Conservation (phyloP, 2,888 invertebrate species). For the Phrixothrix hirtus region DNA sequence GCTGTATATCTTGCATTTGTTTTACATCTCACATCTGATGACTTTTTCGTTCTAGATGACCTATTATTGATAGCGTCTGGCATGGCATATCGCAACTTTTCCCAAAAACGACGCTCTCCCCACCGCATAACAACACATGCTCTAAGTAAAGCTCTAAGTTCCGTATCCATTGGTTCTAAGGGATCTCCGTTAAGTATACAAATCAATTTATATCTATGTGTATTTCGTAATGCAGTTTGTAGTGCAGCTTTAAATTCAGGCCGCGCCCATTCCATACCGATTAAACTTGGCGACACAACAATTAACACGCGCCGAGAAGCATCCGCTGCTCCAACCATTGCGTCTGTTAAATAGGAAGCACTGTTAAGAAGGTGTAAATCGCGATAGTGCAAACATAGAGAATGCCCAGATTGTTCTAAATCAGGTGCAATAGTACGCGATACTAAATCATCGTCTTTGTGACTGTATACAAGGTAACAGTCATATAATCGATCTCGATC, state of each 20-base stretch:
- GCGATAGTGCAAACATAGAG: slow-evolving; percentile 71
- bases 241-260: slow-evolving; percentile 81
- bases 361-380: slow-evolving; percentile 64
- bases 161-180: slow-evolving; percentile 72
- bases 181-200: slow-evolving; percentile 70
- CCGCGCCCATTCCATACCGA: slow-evolving; percentile 81
- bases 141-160: slow-evolving; percentile 72
- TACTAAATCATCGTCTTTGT: slow-evolving; percentile 75
- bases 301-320: slow-evolving; percentile 75
- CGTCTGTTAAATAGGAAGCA: slow-evolving; percentile 65
- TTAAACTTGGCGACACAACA: slow-evolving; percentile 78
- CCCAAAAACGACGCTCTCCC: slow-evolving; percentile 84
- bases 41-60: slow-evolving; percentile 60
- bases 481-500: slow-evolving; percentile 67
- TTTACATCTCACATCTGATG: slow-evolving; percentile 63
- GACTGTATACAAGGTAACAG: slow-evolving; percentile 85
- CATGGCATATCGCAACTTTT: slow-evolving; percentile 75
- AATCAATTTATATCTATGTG: slow-evolving; percentile 65
- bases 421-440: slow-evolving; percentile 71
- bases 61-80: slow-evolving; percentile 71
- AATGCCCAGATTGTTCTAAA: slow-evolving; percentile 71
- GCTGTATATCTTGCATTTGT: slow-evolving; percentile 68
- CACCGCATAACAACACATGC: slow-evolving; percentile 73
- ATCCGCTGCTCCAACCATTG: slow-evolving; percentile 66
- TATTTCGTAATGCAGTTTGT: slow-evolving; percentile 73